phyloP scores from a whole-genome alignment of 2,888 invertebrate genomes.

The Ectemnius lituratus region DNA sequence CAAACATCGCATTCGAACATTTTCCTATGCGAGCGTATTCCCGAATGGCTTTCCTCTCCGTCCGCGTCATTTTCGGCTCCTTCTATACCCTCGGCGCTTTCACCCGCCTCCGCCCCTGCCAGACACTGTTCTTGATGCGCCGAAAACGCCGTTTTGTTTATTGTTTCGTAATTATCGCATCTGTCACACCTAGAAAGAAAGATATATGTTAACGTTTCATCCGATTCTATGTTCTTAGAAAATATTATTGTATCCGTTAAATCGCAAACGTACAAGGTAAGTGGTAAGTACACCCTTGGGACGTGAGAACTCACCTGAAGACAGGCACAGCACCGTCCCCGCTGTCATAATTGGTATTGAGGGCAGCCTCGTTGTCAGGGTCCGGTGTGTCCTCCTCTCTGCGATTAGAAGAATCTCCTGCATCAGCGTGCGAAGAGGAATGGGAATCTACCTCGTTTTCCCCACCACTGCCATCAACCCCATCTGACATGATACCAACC shows the following conservation, averaged over 20 bases:
- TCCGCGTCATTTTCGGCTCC: constrained; percentile 79
- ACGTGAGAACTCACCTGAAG: constrained; percentile 65
- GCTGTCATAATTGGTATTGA: constrained; percentile 81
- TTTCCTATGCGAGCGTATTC: constrained; percentile 85
- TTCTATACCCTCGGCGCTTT: constrained; percentile 73
- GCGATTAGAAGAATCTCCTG: constrained; percentile 72
- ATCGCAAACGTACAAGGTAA: not conserved
- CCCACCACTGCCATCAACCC: constrained; percentile 75
- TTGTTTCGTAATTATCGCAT: constrained; percentile 90
- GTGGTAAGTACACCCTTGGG: not conserved
- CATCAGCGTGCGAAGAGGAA: constrained; percentile 72
- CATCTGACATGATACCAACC: constrained; percentile 76
- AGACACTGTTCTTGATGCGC: constrained; percentile 86
- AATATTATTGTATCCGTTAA: not conserved
- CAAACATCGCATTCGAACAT: constrained; percentile 97
- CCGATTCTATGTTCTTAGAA: not conserved
- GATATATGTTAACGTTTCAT: constrained; percentile 41
- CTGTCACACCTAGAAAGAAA: constrained; percentile 83
- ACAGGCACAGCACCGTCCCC: constrained; percentile 79
- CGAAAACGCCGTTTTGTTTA: constrained; percentile 86
- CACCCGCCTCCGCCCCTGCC: constrained; percentile 75
- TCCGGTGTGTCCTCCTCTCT: constrained; percentile 77
- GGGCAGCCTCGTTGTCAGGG: constrained; percentile 79
- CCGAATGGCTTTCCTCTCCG: constrained; percentile 74
- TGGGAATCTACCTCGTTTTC: constrained; percentile 77